phyloP scores from a whole-genome alignment of 2,113 vertebrate species.

The Siphamia tubifer region DNA sequence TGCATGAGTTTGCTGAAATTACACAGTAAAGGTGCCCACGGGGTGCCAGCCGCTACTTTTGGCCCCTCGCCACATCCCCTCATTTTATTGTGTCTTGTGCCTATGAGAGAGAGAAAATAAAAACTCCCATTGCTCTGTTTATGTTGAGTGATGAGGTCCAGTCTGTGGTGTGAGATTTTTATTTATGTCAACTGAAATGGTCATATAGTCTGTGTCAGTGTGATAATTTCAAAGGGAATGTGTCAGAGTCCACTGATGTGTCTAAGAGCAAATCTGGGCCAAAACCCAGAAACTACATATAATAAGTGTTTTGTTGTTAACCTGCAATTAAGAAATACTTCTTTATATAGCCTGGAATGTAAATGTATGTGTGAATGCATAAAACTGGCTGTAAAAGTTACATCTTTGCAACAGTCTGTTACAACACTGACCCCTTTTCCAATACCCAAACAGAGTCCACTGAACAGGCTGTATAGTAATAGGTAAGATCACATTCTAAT shows the following conservation, averaged over 20 bases:
- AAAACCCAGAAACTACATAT: background rate
- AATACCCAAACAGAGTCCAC: background rate
- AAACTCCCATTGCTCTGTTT: slow-evolving; percentile 30
- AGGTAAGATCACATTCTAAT: slow-evolving; percentile 23
- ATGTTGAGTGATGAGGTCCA: slow-evolving; percentile 6
- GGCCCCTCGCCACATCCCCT: slow-evolving; percentile 50
- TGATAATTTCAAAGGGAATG: slow-evolving; percentile 31
- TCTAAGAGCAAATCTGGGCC: background rate
- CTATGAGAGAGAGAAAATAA: slow-evolving; percentile 17
- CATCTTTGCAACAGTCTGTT: slow-evolving; percentile 6
- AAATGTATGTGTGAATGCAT: background rate
- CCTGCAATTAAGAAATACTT: background rate
- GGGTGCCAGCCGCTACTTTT: slow-evolving; percentile 38
- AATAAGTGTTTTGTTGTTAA: background rate
- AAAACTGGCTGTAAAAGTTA: background rate
- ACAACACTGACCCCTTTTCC: slow-evolving; percentile 40
- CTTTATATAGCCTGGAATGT: background rate
- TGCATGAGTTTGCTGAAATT: slow-evolving; percentile 64
- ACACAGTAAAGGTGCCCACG: slow-evolving; percentile 34
- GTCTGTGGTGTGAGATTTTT: slow-evolving; percentile 4
- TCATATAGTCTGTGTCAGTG: slow-evolving; percentile 6
- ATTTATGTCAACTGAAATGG: background rate
- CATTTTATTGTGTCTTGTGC: slow-evolving; percentile 67
- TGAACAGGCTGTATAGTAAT: slow-evolving; percentile 15
- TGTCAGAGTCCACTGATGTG: background rate